A percentile compares a stretch with the other conserved stretches of the same genome.
Evolutionary conservation across 2,113 vertebrate species (phyloP).

Genomic region (Natator depressus): DNA sequence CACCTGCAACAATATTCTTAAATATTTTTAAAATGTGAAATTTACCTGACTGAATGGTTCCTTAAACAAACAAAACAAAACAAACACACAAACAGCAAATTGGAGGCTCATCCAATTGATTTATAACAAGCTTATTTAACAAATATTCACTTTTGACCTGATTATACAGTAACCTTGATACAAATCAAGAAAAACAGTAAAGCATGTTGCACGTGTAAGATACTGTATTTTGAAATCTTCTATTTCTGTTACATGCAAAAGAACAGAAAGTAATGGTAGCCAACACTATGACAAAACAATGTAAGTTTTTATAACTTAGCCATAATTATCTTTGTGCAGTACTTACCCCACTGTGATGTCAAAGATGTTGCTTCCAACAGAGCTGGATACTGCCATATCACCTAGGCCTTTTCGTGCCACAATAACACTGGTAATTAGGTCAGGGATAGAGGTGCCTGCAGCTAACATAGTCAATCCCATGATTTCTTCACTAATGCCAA

Average conservation of each 20-base stretch:
- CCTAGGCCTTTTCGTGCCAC: constrained; percentile 96
- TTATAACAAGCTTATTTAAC: background rate
- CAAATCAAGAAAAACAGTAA: background rate
- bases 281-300: background rate
- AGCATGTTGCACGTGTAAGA: accelerated
- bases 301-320: background rate
- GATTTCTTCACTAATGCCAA: constrained; percentile 96
- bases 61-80: background rate
- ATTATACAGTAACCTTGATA: background rate
- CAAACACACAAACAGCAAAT: background rate
- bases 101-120: background rate
- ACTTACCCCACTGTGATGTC: constrained; percentile 96
- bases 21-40: background rate
- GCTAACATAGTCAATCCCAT: constrained; percentile 97
- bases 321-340: background rate
- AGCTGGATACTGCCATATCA: constrained; percentile 97
- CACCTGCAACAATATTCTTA: background rate
- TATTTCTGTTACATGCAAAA: background rate
- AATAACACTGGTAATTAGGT: constrained; percentile 96
- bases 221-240: background rate
- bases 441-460: constrained; percentile 95
- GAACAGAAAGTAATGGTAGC: background rate
- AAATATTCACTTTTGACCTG: background rate
- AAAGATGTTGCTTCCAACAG: constrained; percentile 97
- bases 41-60: background rate